Percentiles rank a stretch among this genome's conserved stretches.
Conservation (phyloP, 1,140 invertebrate species). For the Eurosta solidaginis region DNA sequence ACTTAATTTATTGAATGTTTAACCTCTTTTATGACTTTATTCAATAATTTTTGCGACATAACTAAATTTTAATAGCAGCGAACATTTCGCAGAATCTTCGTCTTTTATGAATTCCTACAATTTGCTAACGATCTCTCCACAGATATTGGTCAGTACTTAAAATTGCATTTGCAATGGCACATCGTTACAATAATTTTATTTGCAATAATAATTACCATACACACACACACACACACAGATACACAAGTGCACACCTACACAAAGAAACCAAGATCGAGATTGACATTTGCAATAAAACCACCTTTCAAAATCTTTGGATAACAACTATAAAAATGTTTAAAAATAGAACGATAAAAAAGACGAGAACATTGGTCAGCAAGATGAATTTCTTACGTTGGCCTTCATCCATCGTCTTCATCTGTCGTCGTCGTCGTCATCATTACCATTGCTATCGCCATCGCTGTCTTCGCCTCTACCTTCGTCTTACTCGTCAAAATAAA, state of each 20-base stretch:
- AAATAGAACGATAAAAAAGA: conserved; percentile 19
- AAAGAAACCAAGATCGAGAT: conserved; percentile 4
- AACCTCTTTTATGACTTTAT: background rate
- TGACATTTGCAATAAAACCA: conserved; percentile 27
- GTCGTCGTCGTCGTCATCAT: background rate
- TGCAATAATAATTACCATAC: conserved; percentile 13
- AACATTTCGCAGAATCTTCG: background rate
- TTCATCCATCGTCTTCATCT: background rate
- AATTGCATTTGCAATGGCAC: background rate
- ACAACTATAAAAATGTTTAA: conserved; percentile 26
- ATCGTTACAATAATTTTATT: background rate
- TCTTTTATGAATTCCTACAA: background rate
- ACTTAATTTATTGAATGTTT: background rate
- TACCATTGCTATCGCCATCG: background rate
- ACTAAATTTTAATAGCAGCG: background rate
- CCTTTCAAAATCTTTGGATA: conserved; percentile 12
- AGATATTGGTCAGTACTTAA: background rate
- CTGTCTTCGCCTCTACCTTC: background rate
- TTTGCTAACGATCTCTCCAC: background rate
- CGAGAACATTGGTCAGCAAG: background rate
- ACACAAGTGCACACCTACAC: background rate
- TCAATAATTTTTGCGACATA: background rate
- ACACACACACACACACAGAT: background rate
- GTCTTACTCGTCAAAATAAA: background rate
- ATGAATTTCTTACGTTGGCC: conserved; percentile 6